Base-by-base conservation (phyloP, 1,140 invertebrate species). In the Wiebesia pumilae region DNA sequence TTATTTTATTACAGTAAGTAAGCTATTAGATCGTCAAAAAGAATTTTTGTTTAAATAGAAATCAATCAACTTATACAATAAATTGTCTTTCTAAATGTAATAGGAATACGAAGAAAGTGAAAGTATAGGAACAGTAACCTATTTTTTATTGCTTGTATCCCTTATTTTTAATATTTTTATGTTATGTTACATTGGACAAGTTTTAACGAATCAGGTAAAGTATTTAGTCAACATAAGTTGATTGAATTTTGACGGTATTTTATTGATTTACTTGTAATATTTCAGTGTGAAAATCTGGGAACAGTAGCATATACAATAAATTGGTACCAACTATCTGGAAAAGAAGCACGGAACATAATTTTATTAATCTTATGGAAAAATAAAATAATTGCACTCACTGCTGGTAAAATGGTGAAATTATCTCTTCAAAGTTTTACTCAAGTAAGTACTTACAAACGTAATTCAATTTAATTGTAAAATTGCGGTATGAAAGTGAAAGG, bases 311-410 rank as follows among this genome's bases (percentile, higher is more conserved):
- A 88, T 58, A 87, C 80, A 84, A 87, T 65, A 21, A 38, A 88
- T 73, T 91, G 90, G 90, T 89, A 91, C 38, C 24, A 83, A 4
- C 75, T 91, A 21, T 87, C 90, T 19, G 47, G n/a, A 27, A 88
- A 87, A 33, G 81, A 85, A 24, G 47, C 87, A 43, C 87, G 79
- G 0, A 84, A 77, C 54, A 38, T 91, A 19, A 54, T 91, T 10
- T 71, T 91, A 38, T 81, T 91, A 0, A 89, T 91, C 9, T 84
- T 81, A 14, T 88, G 88, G 24, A 88, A 88, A 12, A 87, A 85
- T 16, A 84, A 78, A 43, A 88, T 90, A 1, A 65, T 81, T 38
- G 86, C 89, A 73, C 73, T 91, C 7, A 89, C 80, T 7, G 90
- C 88, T 40, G 90, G 90, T 6, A 84, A 69, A 33, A 81, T 91